Percentiles rank a stretch among this genome's conserved stretches.
Conservation (phyloP, 2,797 vertebrate species). For the Mustela erminea region DNA sequence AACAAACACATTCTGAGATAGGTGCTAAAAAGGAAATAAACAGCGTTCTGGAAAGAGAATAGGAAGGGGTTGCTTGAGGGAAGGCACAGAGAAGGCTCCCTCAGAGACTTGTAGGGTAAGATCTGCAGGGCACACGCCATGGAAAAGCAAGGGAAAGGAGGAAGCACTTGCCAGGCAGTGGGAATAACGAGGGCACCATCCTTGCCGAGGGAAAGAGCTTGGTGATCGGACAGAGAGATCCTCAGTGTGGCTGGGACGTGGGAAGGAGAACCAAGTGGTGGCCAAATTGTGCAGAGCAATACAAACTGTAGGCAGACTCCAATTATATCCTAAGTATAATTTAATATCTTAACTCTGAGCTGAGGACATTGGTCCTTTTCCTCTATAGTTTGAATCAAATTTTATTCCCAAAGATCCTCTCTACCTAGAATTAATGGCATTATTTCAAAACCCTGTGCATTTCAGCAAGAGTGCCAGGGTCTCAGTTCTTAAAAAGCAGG, state of each 20-base stretch:
- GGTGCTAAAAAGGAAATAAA: neutral
- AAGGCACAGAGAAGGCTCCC: neutral
- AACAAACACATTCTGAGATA: neutral
- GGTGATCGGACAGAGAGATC: neutral
- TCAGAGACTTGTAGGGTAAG: neutral
- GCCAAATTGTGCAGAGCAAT: neutral
- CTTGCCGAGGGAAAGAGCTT: neutral
- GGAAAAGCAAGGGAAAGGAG: neutral
- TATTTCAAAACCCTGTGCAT: neutral
- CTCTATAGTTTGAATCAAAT: neutral
- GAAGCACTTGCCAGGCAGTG: neutral
- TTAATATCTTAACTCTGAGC: neutral
- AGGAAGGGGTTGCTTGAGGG: neutral
- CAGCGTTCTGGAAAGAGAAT: neutral
- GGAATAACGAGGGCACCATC: neutral
- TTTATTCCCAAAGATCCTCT: neutral
- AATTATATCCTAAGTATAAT: neutral
- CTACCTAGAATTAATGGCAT: neutral
- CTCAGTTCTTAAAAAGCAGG: neutral
- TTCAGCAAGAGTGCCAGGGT: neutral
- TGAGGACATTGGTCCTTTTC: neutral
- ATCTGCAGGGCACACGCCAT: neutral
- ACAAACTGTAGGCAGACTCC: too few relatives aligned
- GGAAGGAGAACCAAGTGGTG: rapidly evolving
- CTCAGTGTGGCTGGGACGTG: rapidly evolving